These are phyloP conservation scores for Micromussa lordhowensis DNA, from an alignment of 92 coral and sea anemone genomes.

Conservation along the genomic window DNA sequence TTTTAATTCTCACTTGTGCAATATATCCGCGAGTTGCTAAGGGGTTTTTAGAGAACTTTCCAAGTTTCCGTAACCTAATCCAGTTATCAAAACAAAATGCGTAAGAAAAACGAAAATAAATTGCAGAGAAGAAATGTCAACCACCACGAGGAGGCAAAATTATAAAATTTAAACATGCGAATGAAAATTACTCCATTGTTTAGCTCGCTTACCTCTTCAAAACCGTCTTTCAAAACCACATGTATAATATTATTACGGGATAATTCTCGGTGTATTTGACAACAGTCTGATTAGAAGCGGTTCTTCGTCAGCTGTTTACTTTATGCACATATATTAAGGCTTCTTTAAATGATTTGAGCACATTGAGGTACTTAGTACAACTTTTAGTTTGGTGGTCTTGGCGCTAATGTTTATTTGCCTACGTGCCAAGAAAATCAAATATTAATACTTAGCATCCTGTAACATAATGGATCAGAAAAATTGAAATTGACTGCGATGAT, in stretches of 20 bases:
- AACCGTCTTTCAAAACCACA: neutral
- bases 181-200: neutral
- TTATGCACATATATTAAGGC: neutral
- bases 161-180: neutral
- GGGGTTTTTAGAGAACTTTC: neutral
- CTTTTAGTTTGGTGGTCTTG: neutral
- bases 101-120: neutral
- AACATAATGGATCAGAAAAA: neutral
- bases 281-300: neutral
- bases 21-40: neutral
- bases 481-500: neutral
- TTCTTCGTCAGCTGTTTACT: neutral
- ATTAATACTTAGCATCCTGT: neutral
- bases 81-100: neutral
- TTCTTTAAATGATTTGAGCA: neutral
- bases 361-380: neutral
- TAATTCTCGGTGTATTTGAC: neutral
- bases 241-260: neutral
- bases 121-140: neutral
- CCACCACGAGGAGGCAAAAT: neutral
- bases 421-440: slow-evolving; percentile 1
- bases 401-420: neutral
- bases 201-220: neutral
- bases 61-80: neutral
- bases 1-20: neutral